Conservation (phyloP, 2,113 vertebrate genomes). For the Eleginops maclovinus region DNA sequence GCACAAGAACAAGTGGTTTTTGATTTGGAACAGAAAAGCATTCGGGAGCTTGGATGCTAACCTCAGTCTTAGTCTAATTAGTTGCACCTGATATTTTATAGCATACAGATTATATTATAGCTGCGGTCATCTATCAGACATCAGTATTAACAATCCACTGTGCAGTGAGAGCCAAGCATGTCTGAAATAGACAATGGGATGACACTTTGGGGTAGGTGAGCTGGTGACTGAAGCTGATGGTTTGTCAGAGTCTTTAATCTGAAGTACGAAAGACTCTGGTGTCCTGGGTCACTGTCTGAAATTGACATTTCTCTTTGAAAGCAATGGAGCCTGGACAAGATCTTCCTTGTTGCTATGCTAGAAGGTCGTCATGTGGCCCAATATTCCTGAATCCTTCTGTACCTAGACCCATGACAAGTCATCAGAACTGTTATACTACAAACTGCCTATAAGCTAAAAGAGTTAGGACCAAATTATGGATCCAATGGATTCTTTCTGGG, state of each 20-base stretch:
- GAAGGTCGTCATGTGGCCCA: constrained; percentile 7
- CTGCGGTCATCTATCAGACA: neutral
- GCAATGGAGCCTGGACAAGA: neutral
- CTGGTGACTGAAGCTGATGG: neutral
- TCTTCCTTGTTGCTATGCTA: neutral
- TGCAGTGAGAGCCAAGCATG: neutral
- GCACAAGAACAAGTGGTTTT: neutral
- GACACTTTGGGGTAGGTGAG: neutral
- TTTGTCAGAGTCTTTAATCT: neutral
- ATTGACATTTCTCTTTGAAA: constrained; percentile 10
- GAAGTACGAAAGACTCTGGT: neutral
- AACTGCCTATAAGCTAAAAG: neutral
- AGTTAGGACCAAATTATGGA: neutral
- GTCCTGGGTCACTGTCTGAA: neutral
- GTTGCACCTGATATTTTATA: neutral
- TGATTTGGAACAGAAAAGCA: neutral
- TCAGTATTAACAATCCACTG: neutral
- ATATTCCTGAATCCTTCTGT: constrained; percentile 3
- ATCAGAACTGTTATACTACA: neutral
- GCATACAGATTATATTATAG: neutral
- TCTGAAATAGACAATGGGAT: neutral
- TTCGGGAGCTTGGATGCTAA: neutral
- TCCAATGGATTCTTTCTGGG: neutral
- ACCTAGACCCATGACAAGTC: neutral
- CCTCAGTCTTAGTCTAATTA: neutral